Conservation (phyloP, 2,113 vertebrate genomes). For the Nyctibius bracteatus region DNA sequence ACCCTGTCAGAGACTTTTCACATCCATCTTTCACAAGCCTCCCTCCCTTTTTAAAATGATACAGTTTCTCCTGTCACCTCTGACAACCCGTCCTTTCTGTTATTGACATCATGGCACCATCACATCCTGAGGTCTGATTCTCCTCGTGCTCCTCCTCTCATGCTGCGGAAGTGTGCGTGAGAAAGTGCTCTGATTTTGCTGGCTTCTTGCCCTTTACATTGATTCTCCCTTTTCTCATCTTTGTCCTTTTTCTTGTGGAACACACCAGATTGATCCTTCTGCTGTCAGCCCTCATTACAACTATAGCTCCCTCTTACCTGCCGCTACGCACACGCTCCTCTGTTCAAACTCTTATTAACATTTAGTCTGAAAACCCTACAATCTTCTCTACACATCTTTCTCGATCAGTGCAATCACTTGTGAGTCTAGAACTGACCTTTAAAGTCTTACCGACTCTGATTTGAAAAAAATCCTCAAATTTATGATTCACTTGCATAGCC, state of each 20-base stretch:
- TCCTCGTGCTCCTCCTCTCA: not conserved
- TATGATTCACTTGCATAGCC: fast-evolving
- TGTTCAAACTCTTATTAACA: not conserved
- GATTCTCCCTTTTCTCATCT: not conserved
- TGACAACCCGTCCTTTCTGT: not conserved
- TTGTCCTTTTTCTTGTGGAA: not conserved
- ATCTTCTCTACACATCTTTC: not conserved
- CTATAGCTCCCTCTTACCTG: not conserved
- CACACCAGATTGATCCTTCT: not conserved
- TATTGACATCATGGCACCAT: not conserved
- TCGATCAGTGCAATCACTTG: not conserved
- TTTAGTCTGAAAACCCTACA: not conserved
- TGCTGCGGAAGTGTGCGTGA: not conserved
- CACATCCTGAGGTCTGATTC: not conserved
- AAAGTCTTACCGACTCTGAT: not conserved
- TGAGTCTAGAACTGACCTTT: not conserved
- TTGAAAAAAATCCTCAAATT: not conserved
- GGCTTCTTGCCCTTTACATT: not conserved
- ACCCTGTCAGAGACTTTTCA: not conserved
- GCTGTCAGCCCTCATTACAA: not conserved
- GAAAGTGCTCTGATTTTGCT: not conserved
- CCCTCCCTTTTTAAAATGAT: not conserved
- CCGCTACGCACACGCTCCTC: not conserved
- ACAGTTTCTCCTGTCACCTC: slow-evolving; percentile 10
- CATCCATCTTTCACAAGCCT: not conserved